Conservation (phyloP, 2,888 invertebrate genomes). For the Drosophila incognita region DNA sequence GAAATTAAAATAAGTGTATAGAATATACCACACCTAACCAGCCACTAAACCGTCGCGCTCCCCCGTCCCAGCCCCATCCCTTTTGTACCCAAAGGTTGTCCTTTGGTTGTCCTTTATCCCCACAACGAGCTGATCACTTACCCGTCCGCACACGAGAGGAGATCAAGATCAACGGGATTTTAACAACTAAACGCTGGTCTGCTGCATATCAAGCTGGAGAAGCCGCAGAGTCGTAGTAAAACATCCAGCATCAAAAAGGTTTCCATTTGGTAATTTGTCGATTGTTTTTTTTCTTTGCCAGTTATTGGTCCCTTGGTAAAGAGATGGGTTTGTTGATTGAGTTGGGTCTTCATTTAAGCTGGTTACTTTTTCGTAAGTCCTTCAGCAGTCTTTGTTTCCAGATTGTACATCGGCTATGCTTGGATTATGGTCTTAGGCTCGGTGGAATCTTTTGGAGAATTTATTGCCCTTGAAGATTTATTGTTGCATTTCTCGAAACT, state of each 20-base stretch:
- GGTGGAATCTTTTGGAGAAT: not conserved
- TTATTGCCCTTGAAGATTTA: not conserved
- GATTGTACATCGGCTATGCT: not conserved
- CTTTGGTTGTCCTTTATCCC: constrained; percentile 31
- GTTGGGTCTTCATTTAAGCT: not conserved
- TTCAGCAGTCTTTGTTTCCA: not conserved
- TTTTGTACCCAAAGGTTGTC: constrained; percentile 1
- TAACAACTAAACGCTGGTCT: constrained; percentile 64
- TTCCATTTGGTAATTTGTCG: constrained; percentile 13
- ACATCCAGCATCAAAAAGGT: constrained; percentile 15
- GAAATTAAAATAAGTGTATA: constrained; percentile 1
- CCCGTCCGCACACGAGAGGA: constrained; percentile 54
- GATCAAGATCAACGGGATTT: constrained; percentile 62
- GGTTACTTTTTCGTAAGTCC: not conserved
- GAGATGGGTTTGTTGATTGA: not conserved
- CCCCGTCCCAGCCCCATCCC: constrained; percentile 5
- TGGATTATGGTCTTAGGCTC: not conserved
- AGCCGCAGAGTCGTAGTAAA: constrained; percentile 24
- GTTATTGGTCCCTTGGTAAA: not conserved
- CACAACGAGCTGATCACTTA: constrained; percentile 61
- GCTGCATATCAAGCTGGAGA: constrained; percentile 18
- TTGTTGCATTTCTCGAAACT: not conserved
- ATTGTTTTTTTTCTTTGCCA: not conserved
- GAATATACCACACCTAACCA: constrained; percentile 11
- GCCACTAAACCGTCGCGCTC: constrained; percentile 1